Conservation (phyloP, 2,113 vertebrate species). For the Aythya baeri region DNA sequence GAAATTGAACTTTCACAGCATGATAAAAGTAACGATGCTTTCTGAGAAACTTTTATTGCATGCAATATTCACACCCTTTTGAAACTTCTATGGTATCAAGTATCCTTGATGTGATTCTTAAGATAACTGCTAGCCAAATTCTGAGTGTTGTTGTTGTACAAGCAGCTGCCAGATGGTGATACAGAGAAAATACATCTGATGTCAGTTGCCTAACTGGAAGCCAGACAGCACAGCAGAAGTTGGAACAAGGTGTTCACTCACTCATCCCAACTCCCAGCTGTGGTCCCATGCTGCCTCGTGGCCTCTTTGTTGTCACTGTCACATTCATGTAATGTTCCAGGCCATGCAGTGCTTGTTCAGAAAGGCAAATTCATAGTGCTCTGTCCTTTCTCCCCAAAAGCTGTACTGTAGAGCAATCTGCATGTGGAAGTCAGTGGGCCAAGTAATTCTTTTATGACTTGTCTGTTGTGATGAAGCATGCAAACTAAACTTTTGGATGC, state of each 20-base stretch:
- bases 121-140: slow-evolving; percentile 38
- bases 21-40: not conserved
- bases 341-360: accelerated
- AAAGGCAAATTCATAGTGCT: not conserved
- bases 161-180: slow-evolving; percentile 58
- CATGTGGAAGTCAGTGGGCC: not conserved
- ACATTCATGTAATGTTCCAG: accelerated
- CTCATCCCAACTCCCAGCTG: slow-evolving; percentile 31
- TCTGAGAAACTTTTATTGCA: not conserved
- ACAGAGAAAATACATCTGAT: not conserved
- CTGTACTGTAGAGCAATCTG: not conserved
- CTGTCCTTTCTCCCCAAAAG: not conserved
- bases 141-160: slow-evolving; percentile 23
- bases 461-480: not conserved
- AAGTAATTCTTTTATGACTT: not conserved
- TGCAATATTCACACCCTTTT: not conserved
- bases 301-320: not conserved
- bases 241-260: not conserved
- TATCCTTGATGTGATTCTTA: slow-evolving; percentile 25
- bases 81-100: not conserved
- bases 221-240: slow-evolving; percentile 59
- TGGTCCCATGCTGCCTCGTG: not conserved
- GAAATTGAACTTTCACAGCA: not conserved
- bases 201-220: slow-evolving; percentile 43
- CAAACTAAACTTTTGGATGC: not conserved